Evolutionary conservation across 2,888 invertebrate species (phyloP).

Genomic region (Ecliptopera silaceata): DNA sequence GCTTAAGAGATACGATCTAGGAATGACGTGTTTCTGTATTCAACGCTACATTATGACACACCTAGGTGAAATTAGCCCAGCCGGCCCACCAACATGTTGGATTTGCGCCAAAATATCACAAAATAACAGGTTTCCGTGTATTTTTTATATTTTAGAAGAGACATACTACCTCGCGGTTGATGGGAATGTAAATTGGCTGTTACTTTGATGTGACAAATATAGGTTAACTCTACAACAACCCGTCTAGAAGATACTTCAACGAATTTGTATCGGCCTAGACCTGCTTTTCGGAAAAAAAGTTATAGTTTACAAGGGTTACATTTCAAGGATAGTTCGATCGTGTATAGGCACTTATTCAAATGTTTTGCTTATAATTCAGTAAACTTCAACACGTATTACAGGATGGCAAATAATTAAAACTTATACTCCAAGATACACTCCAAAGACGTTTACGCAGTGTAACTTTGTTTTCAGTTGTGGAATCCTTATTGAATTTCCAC

Average conservation of each 20-base stretch:
- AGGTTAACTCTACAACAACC: slow-evolving; percentile 3
- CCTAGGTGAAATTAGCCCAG: slow-evolving; percentile 73
- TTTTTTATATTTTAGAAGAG: slow-evolving; percentile 37
- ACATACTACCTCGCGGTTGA: slow-evolving; percentile 27
- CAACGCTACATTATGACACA: slow-evolving; percentile 71
- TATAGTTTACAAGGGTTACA: neutral
- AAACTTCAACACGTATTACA: neutral
- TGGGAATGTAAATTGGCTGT: slow-evolving; percentile 35
- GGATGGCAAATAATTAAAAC: slow-evolving; percentile 9
- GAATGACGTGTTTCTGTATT: slow-evolving; percentile 56
- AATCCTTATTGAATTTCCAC: slow-evolving; percentile 22
- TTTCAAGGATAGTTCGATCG: neutral
- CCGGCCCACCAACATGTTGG: slow-evolving; percentile 66
- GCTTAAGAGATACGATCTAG: slow-evolving; percentile 45
- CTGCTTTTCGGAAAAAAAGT: neutral
- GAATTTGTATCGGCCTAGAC: slow-evolving; percentile 5
- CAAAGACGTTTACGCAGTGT: slow-evolving; percentile 6
- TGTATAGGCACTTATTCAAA: too few species aligned
- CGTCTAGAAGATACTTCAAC: slow-evolving; percentile 8
- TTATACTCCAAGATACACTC: slow-evolving; percentile 5
- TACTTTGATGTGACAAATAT: slow-evolving; percentile 30
- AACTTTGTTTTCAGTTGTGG: slow-evolving; percentile 14
- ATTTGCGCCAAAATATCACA: slow-evolving; percentile 62
- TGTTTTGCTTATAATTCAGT: neutral
- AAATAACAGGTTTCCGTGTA: slow-evolving; percentile 55